Base-by-base conservation (phyloP, 2,797 vertebrate genomes). In the Apodemus agrarius region DNA sequence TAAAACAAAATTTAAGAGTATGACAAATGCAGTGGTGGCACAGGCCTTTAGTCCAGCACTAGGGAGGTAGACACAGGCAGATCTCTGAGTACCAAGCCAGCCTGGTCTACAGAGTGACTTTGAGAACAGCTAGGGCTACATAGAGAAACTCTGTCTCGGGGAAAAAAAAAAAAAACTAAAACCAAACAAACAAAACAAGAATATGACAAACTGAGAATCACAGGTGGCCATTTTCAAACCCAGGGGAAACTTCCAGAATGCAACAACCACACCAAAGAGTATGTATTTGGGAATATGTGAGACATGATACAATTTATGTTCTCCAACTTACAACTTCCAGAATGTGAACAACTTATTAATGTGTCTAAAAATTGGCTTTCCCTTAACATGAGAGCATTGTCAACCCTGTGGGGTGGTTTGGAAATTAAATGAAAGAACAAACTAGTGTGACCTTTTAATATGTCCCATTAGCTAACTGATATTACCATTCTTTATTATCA, bases 401-500 rank as follows among this genome's bases (percentile, higher is more conserved):
- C 34, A 76, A n/a, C 52, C 22, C 54, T 22, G 4, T 34, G 29
- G 69, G 21, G 13, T 52, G 11, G 21, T 31, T 31, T 43, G 19
- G 87, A 19, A 46, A 85, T 63, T 93, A 81, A 90, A 86, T 76
- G 59, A 89, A 82, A 59, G n/a, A 26, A 6, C 46, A 63, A 93
- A 65, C n/a, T 6, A n/a, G 2, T 34, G 29, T 75, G 29, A 37
- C 52, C 24, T 54, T 54, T 69, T 82, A 85, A 37, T 65, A 86
- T 19, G 29, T 59, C 61, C 57, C 75, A 29, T 21, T 79, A 49
- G 65, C 37, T n/a, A 29, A 37, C 13, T 37, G 40, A 24, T 59
- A 31, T 29, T 46, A 43, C 16, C n/a, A 21, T 40, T 46, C 16
- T 26, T 37, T 10, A 19, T 72, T 2, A 11, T 6, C 31, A 12